These are phyloP conservation scores for Heterodera carotae DNA, from an alignment of 1,140 invertebrate species.

Conservation along the genomic window DNA sequence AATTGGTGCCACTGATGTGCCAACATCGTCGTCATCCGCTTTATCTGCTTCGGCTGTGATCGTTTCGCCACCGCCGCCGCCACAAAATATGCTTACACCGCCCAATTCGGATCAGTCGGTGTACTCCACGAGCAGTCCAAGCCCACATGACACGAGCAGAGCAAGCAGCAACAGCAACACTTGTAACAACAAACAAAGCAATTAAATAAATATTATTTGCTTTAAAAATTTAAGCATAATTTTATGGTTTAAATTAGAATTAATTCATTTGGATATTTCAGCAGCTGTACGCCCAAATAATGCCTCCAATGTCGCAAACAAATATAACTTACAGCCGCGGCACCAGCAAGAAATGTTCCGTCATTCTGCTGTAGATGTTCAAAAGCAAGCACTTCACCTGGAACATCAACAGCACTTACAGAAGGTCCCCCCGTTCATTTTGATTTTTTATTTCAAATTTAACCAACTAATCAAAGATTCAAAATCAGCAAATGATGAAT, in stretches of 20 bases:
- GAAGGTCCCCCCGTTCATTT: background rate
- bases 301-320: background rate
- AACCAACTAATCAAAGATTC: background rate
- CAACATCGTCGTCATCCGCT: no score
- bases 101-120: background rate
- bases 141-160: background rate
- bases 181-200: background rate
- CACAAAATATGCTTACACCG: slow-evolving; percentile 4
- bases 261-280: no score
- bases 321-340: background rate
- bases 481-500: background rate
- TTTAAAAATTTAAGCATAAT: no score
- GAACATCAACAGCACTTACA: background rate
- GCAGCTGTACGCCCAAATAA: background rate
- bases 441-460: background rate
- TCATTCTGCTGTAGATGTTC: background rate
- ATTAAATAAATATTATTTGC: no score
- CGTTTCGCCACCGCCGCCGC: background rate
- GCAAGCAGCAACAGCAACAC: background rate
- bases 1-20: background rate
- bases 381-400: background rate
- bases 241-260: no score
- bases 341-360: background rate
- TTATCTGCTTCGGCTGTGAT: background rate
- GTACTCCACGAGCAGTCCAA: background rate